These are phyloP conservation scores for Scaptomyza reducta DNA, from an alignment of 2,888 invertebrate genomes.

Conservation along the genomic window DNA sequence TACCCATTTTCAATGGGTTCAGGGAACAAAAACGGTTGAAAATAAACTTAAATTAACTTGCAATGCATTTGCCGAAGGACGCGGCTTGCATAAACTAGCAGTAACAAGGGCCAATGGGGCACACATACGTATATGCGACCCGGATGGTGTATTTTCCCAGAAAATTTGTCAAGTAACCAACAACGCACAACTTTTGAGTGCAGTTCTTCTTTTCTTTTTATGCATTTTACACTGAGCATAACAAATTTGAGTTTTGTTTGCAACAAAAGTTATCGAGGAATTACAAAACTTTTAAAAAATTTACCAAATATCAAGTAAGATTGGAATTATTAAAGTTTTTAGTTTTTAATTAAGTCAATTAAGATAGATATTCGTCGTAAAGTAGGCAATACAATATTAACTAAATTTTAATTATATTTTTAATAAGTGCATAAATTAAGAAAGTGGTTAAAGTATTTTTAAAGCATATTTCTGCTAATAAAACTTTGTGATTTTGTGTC, in stretches of 20 bases:
- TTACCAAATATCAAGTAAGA: background rate
- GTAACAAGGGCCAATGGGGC: conserved; percentile 18
- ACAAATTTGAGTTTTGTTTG: conserved; percentile 30
- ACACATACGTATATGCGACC: conserved; percentile 13
- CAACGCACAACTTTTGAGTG: conserved; percentile 56
- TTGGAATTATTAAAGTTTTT: no score
- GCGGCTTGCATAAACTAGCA: conserved; percentile 37
- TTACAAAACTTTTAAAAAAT: background rate
- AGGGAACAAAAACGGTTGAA: conserved; percentile 29
- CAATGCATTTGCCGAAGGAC: conserved; percentile 48
- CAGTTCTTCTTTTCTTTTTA: conserved; percentile 6
- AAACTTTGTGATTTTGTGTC: conserved; percentile 20
- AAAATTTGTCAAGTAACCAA: conserved; percentile 65
- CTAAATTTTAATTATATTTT: no score
- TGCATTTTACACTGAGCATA: conserved; percentile 21
- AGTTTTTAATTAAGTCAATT: conserved; percentile 23
- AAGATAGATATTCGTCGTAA: background rate
- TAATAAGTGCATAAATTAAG: no score
- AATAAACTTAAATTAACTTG: conserved; percentile 78
- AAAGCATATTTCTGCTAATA: conserved; percentile 18
- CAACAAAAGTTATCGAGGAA: background rate
- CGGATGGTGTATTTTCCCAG: conserved; percentile 47
- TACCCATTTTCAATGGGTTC: no score
- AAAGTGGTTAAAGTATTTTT: no score
- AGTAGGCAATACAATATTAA: no score